Conservation (phyloP, 1,140 invertebrate species). For the Drosophila arawakana region DNA sequence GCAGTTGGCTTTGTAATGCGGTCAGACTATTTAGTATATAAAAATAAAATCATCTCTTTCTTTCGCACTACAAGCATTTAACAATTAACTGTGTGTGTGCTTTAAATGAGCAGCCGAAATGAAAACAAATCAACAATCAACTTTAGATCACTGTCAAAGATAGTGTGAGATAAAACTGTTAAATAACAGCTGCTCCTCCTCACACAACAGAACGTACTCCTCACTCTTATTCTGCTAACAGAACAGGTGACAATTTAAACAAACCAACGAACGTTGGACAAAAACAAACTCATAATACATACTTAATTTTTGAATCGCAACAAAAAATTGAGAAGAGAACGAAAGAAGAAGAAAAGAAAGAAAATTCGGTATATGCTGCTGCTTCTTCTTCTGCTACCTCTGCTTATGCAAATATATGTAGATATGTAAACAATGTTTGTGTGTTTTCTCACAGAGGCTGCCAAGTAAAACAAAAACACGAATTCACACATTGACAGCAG, state of each 20-base stretch:
- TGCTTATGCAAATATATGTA: conserved; percentile 23
- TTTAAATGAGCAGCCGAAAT: conserved; percentile 9
- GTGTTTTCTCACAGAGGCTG: conserved; percentile 7
- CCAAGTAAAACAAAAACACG: conserved; percentile 37
- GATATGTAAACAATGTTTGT: conserved; percentile 26
- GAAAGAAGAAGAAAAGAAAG: background rate
- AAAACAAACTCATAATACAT: conserved; percentile 1
- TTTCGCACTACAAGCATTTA: conserved; percentile 36
- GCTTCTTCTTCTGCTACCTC: background rate
- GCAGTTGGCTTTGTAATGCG: conserved; percentile 52
- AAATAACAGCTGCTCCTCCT: conserved; percentile 25
- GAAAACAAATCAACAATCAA: conserved; percentile 16
- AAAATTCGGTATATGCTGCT: conserved; percentile 1
- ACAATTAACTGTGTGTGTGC: conserved; percentile 18
- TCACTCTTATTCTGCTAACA: conserved; percentile 9
- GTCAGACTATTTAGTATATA: conserved; percentile 50
- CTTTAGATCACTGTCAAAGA: background rate
- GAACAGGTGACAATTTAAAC: conserved; percentile 45
- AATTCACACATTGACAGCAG: conserved; percentile 22
- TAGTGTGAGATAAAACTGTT: conserved; percentile 1
- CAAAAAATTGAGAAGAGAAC: background rate
- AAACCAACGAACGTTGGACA: background rate
- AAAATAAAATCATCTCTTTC: conserved; percentile 52
- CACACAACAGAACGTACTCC: conserved; percentile 4
- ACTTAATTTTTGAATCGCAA: conserved; percentile 10